A percentile compares a stretch with the other conserved stretches of the same genome.
phyloP scores from a whole-genome alignment of 2,888 invertebrate genomes.

The Timema podura region DNA sequence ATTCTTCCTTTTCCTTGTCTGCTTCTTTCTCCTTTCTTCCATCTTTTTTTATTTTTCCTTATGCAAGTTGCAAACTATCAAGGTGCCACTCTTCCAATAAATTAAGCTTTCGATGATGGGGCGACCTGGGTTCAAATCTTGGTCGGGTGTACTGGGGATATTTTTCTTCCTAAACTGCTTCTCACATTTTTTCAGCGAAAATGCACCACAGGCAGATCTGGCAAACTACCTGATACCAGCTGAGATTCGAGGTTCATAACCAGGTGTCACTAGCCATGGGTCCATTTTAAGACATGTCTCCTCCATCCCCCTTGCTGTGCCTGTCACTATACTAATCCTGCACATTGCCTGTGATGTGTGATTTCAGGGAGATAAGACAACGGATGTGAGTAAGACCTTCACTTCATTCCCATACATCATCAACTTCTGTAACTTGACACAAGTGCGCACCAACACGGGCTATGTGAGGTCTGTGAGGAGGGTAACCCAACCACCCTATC shows the following conservation, averaged over 20 bases:
- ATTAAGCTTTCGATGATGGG: too few species aligned
- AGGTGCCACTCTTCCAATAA: too few species aligned
- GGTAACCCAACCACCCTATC: conserved; percentile 77
- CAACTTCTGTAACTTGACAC: conserved; percentile 70
- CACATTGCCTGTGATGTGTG: conserved; percentile 4
- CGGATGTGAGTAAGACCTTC: conserved; percentile 66
- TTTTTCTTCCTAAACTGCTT: too few species aligned
- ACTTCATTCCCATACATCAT: conserved; percentile 69
- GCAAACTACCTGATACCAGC: too few species aligned
- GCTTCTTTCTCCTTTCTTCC: too few species aligned
- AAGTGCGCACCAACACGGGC: conserved; percentile 68
- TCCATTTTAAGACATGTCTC: background rate
- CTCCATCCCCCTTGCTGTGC: background rate
- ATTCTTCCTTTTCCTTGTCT: too few species aligned
- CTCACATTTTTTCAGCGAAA: too few species aligned
- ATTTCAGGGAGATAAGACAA: conserved; percentile 63
- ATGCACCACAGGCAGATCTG: too few species aligned
- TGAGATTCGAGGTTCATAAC: background rate
- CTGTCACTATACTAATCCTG: background rate
- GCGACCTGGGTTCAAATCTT: too few species aligned
- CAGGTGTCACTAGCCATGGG: background rate
- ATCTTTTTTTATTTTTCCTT: too few species aligned
- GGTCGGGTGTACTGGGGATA: too few species aligned
- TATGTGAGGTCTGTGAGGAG: conserved; percentile 68
- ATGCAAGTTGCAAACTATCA: too few species aligned